phyloP scores from a whole-genome alignment of 1,140 invertebrate genomes.

The Coboldia fuscipes region DNA sequence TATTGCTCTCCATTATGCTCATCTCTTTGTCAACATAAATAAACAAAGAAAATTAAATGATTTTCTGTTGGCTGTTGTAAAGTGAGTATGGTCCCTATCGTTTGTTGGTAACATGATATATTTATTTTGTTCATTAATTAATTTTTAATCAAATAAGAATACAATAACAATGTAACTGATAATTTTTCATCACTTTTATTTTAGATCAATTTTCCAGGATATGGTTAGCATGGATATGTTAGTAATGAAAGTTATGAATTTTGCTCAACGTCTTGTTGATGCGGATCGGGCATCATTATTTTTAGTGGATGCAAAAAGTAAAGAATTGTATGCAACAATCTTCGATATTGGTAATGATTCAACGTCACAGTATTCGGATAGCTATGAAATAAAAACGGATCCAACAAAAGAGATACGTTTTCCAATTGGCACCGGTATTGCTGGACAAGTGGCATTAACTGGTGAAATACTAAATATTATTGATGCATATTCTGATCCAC shows the following conservation, averaged over 20 bases:
- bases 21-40: conserved; percentile 35
- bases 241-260: conserved; percentile 67
- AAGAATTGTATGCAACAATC: conserved; percentile 59
- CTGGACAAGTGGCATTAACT: conserved; percentile 45
- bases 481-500: conserved; percentile 54
- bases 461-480: conserved; percentile 56
- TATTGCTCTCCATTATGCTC: conserved; percentile 34
- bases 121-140: too few species aligned
- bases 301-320: conserved; percentile 42
- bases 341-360: conserved; percentile 42
- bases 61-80: conserved; percentile 48
- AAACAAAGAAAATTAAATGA: conserved; percentile 43
- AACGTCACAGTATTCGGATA: conserved; percentile 9
- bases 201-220: conserved; percentile 51
- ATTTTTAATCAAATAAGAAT: too few species aligned
- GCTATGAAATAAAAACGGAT: conserved; percentile 1
- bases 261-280: conserved; percentile 54
- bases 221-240: conserved; percentile 65
- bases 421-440: conserved; percentile 32
- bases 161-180: too few species aligned
- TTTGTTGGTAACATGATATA: too few species aligned
- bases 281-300: conserved; percentile 64
- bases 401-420: conserved; percentile 26
- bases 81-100: too few species aligned
- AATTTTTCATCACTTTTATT: too few species aligned